Percentiles rank a stretch among this genome's conserved stretches.
Conservation (phyloP, 64 coral and sea anemone species). For the Stylophora pistillata region DNA sequence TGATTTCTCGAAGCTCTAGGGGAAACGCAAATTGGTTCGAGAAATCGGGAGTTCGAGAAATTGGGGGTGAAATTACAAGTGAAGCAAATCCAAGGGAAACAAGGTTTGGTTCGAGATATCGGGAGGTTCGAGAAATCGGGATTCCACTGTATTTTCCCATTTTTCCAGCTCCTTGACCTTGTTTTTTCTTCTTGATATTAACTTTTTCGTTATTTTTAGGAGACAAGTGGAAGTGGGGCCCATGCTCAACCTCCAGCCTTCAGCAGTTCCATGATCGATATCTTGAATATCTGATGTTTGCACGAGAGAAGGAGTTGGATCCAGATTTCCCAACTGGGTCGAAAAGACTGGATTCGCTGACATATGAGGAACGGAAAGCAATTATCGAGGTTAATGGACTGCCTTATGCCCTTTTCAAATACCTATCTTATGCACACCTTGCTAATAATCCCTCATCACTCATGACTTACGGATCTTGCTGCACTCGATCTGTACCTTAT, state of each 20-base stretch:
- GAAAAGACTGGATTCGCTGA: slow-evolving; percentile 18
- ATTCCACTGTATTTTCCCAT: neutral
- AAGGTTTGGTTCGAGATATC: too few relatives aligned
- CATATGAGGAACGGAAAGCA: slow-evolving; percentile 38
- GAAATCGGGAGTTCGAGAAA: too few relatives aligned
- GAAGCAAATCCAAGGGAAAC: too few relatives aligned
- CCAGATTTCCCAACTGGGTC: slow-evolving; percentile 8
- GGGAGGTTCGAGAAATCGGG: too few relatives aligned
- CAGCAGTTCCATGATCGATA: slow-evolving; percentile 85
- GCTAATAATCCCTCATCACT: too few relatives aligned
- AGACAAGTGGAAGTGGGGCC: neutral
- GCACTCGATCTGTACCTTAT: too few relatives aligned
- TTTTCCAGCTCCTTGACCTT: neutral
- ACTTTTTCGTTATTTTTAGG: neutral
- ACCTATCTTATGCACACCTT: neutral
- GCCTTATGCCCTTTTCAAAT: too few relatives aligned
- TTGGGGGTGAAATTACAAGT: too few relatives aligned
- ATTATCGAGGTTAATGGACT: slow-evolving; percentile 60
- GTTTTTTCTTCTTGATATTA: too few relatives aligned
- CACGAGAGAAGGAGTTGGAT: slow-evolving; percentile 49
- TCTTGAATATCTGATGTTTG: slow-evolving; percentile 66
- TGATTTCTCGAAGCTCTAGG: too few relatives aligned
- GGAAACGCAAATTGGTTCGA: too few relatives aligned
- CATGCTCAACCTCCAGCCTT: slow-evolving; percentile 58
- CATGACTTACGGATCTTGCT: too few relatives aligned